These are phyloP conservation scores for Argentina silus DNA, from an alignment of 2,797 vertebrate genomes.

Conservation along the genomic window DNA sequence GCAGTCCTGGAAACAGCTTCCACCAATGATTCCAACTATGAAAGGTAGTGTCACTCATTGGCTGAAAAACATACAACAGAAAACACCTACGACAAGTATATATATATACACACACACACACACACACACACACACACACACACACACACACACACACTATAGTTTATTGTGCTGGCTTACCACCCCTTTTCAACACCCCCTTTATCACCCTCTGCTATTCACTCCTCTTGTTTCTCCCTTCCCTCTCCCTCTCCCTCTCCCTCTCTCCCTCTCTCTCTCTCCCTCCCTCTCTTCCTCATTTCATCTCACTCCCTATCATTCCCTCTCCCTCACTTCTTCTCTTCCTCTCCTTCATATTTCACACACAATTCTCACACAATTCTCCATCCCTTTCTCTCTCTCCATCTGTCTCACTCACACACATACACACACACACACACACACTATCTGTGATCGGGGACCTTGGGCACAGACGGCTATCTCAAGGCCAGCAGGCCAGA, in stretches of 20 bases:
- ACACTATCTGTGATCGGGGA: background rate
- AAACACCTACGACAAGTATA: background rate
- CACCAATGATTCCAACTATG: background rate
- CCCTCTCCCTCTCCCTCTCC: background rate
- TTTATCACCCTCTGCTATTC: background rate
- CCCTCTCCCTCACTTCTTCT: no score
- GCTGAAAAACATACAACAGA: no score
- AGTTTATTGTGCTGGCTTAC: background rate
- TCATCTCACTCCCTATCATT: no score
- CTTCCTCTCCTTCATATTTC: no score
- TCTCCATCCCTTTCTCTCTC: background rate
- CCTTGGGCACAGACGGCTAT: constrained; percentile 1
- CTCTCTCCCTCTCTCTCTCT: background rate
- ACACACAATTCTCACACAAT: no score
- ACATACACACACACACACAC: background rate
- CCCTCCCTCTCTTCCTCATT: no score
- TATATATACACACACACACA: no score
- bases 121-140: constrained; percentile 2
- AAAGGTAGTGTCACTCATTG: background rate
- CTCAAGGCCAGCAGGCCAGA: constrained; percentile 3
- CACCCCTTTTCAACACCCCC: no score
- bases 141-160: constrained; percentile 4
- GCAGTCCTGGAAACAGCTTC: background rate
- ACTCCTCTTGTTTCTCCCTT: background rate
- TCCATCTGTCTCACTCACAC: background rate